These are phyloP conservation scores for Pandemis corylana DNA, from an alignment of 2,888 invertebrate genomes.

Conservation along the genomic window DNA sequence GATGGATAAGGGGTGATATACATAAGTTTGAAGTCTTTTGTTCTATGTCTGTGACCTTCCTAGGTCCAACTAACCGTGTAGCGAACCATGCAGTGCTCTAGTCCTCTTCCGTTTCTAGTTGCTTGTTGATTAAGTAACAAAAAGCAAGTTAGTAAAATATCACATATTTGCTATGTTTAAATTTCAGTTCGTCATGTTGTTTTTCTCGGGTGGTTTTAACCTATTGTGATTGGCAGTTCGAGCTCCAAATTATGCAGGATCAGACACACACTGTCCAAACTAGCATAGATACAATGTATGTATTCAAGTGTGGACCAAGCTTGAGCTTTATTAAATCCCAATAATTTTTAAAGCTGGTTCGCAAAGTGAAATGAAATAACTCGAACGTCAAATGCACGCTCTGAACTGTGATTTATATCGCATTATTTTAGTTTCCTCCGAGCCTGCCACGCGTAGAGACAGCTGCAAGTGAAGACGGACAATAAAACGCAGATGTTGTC, in stretches of 20 bases:
- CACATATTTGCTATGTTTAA: too few relatives aligned
- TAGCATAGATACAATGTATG: background rate
- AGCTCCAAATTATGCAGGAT: background rate
- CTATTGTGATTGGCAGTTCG: background rate
- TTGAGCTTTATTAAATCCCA: background rate
- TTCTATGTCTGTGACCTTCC: background rate
- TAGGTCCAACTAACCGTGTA: too few relatives aligned
- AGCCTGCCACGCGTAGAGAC: conserved; percentile 32
- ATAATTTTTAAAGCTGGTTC: background rate
- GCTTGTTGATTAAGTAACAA: too few relatives aligned
- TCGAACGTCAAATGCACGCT: conserved; percentile 26
- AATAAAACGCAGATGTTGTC: conserved; percentile 69
- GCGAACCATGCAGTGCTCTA: too few relatives aligned
- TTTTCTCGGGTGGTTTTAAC: background rate
- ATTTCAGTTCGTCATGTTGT: too few relatives aligned
- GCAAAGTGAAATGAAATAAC: conserved; percentile 17
- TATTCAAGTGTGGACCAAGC: background rate
- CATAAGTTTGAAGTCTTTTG: background rate
- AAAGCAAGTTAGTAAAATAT: too few relatives aligned
- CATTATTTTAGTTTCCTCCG: conserved; percentile 14
- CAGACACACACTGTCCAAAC: background rate
- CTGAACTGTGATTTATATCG: conserved; percentile 23
- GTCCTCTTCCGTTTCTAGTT: too few relatives aligned
- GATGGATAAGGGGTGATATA: conserved; percentile 1
- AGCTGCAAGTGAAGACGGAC: conserved; percentile 41